phyloP scores from a whole-genome alignment of 2,797 vertebrate genomes.

The Distichodus sexfasciatus region DNA sequence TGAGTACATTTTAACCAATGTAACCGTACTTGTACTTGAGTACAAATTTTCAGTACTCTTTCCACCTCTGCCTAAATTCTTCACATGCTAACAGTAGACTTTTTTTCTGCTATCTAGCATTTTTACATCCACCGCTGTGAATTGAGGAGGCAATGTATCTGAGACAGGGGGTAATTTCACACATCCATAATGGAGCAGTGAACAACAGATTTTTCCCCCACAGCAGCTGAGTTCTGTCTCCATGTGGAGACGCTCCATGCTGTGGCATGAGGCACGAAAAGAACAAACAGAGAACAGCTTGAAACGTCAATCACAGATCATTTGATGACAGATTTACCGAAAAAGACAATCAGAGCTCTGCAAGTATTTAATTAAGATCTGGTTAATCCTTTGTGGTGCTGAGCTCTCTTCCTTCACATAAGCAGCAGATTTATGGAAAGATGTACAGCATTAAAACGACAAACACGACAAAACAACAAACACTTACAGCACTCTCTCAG shows the following conservation, averaged over 20 bases:
- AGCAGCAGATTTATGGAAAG: not conserved
- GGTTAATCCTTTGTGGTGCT: not conserved
- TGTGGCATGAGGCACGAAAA: not conserved
- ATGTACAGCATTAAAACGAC: not conserved
- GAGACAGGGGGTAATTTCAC: not conserved
- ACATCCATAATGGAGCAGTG: not conserved
- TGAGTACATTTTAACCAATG: too few relatives aligned
- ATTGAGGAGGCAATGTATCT: too few relatives aligned
- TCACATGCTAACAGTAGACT: too few relatives aligned
- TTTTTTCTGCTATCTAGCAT: too few relatives aligned
- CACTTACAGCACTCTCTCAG: too few relatives aligned
- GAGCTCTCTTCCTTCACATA: not conserved
- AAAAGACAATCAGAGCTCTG: not conserved
- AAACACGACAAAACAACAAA: not conserved
- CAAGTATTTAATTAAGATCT: conserved; percentile 2
- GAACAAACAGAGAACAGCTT: not conserved
- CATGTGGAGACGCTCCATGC: not conserved
- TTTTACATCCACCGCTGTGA: too few relatives aligned
- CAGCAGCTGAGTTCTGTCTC: not conserved
- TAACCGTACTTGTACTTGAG: too few relatives aligned
- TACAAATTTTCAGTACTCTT: too few relatives aligned
- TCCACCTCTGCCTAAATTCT: too few relatives aligned
- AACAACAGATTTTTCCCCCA: not conserved
- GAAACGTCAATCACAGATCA: not conserved
- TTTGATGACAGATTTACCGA: not conserved